Base-by-base conservation (phyloP, 2,888 invertebrate genomes). In the Hipparchia semele region DNA sequence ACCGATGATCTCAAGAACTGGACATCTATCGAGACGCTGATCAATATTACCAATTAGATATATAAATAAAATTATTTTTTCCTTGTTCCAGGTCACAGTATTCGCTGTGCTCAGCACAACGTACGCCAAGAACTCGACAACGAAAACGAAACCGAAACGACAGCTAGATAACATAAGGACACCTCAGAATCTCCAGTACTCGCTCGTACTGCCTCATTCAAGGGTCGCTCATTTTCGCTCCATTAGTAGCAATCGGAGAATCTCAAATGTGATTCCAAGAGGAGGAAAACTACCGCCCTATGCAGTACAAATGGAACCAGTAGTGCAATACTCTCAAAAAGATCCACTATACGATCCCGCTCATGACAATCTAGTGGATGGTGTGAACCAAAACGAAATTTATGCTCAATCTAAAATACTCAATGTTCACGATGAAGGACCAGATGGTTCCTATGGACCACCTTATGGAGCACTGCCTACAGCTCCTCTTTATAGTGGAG, bases 221-320 rank as follows among this genome's bases (percentile, higher is more conserved):
- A 90, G 91, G 79, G 95, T 95, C 5, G 86, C 92, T n/a, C 92
- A 94, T 71, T 95, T 92, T 81, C 87, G 95, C 81, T 88, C 94
- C 45, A 77, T 94, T 39, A 93, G 94, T 54, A 90, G 86, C 82
- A 95, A 94, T 79, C 87, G 95, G 79, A 90, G 95, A 82, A 94
- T 95, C 82, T 93, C 95, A 23, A 91, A 94, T 85, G 91, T 85
- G 60, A 81, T 89, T 68, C 84, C 87, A 54, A 89, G 93, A 80
- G 92, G 92, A 77, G 91, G 95, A 71, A 92, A 89, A 70, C 81
- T 94, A 46, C 96, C 96, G 4, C 96, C 96, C 0, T 97, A 97
- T 81, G 97, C 97, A 2, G 97, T 97, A 6, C 96, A 96, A 86
- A 97, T 97, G 97, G 97, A 97, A 86, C 97, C 97, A 8, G 94